Conservation (phyloP, 2,113 vertebrate species). For the Tetrax tetrax region DNA sequence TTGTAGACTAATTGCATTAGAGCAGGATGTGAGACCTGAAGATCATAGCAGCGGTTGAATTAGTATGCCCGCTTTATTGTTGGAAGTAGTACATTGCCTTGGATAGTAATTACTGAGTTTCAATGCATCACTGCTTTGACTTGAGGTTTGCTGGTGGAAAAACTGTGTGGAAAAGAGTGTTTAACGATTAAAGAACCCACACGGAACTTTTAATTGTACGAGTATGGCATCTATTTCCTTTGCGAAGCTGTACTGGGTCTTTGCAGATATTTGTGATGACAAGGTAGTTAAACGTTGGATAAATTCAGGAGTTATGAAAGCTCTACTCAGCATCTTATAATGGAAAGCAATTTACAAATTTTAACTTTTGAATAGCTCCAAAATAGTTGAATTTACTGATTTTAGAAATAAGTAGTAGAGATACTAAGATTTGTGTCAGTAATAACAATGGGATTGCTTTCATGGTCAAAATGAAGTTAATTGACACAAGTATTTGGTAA, state of each 20-base stretch:
- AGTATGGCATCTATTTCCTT: constrained; percentile 54
- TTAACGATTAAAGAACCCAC: constrained; percentile 43
- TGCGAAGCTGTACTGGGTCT: not conserved
- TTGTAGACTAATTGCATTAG: constrained; percentile 81
- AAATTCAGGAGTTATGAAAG: not conserved
- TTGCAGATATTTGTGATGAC: not conserved
- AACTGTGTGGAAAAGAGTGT: constrained; percentile 23
- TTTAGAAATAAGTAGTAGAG: not conserved
- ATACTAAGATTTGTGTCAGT: not conserved
- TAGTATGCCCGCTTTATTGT: constrained; percentile 60
- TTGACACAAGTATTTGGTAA: not conserved
- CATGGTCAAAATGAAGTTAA: not conserved
- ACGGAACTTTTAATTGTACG: not conserved
- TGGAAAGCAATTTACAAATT: not conserved
- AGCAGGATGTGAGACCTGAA: constrained; percentile 81
- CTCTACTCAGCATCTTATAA: not conserved
- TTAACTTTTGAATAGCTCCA: not conserved
- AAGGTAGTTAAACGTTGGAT: not conserved
- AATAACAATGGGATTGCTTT: not conserved
- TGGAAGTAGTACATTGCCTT: constrained; percentile 57
- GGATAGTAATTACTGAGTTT: constrained; percentile 75
- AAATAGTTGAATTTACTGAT: not conserved
- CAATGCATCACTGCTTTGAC: constrained; percentile 49
- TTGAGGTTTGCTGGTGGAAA: constrained; percentile 13
- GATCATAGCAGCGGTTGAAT: constrained; percentile 70